phyloP scores from a whole-genome alignment of 2,888 invertebrate species.

The Patella caerulea region DNA sequence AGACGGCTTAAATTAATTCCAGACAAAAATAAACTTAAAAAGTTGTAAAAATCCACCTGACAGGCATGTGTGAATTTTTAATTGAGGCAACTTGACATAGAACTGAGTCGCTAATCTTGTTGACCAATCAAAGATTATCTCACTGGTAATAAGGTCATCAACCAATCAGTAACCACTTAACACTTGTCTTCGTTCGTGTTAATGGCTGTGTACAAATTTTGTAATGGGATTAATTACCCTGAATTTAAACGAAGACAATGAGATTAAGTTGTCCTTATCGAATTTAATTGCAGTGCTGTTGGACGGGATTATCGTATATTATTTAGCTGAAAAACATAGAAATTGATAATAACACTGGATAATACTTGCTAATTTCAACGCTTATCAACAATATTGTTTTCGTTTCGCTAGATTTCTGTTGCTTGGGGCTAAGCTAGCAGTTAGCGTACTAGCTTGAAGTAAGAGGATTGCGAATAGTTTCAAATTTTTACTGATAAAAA shows the following conservation, averaged over 20 bases:
- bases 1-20: neutral
- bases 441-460: too few relatives aligned
- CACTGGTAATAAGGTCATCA: neutral
- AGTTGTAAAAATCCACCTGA: neutral
- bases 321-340: too few relatives aligned
- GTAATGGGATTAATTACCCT: conserved; percentile 4
- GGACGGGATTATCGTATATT: too few relatives aligned
- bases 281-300: neutral
- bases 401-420: too few relatives aligned
- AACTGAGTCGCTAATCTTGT: neutral
- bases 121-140: conserved; percentile 5
- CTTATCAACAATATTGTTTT: too few relatives aligned
- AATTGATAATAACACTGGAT: too few relatives aligned
- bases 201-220: conserved; percentile 6
- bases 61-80: conserved; percentile 3
- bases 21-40: neutral
- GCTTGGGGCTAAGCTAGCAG: too few relatives aligned
- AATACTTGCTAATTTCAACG: too few relatives aligned
- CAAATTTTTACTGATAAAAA: too few relatives aligned
- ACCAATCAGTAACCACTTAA: conserved; percentile 5
- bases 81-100: neutral
- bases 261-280: neutral
- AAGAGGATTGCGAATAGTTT: too few relatives aligned
- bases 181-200: conserved; percentile 1
- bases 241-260: neutral